Evolutionary conservation across 2,888 invertebrate genomes (phyloP), one percentile per base, ranked within the genome.

Genomic region (Conus canariensis): DNA sequence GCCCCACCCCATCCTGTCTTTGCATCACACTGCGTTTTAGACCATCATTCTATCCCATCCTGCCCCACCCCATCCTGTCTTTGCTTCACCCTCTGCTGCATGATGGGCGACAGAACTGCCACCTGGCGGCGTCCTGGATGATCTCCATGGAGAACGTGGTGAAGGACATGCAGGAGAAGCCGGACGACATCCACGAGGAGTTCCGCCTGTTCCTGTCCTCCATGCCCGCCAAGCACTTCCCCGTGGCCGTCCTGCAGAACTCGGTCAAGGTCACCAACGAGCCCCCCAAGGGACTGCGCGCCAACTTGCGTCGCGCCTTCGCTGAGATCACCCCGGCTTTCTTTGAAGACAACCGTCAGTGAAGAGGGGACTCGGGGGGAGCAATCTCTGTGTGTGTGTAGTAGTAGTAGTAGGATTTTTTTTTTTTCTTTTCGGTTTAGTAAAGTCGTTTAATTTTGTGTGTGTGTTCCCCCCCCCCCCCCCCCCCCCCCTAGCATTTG

Each of bases 261-360:
- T 95, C 95, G 91, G 96, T 96, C 92, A 96, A 96, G 94, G 96
- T 96, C 91, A 96, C 96, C 85, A 96, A 96, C 92, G 96, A 96
- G 93, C 96, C 96, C 8, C 96, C 96, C 0, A 96, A 96, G 92
- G 96, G 96, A n/a, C 92, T 96, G 25, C 93, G 96, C 82, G 95
- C 98, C 0, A 99, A 99, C 97, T 98, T 98, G 0, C 98, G 98
- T 95, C 97, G 98, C 45, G 97, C 97, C 0, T 98, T 99, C 94
- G 97, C 98, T 92, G 97, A 98, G 95, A 98, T 99, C 94, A 98
- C 98, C 0, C 97, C 97, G 0, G 98, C 97, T 88, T 98, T 98
- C 96, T 98, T 98, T 95, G 98, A 98, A 96, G 97, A 97, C 92
- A 97, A 98, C 95, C 97, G 98, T 98, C 96, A 96, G 96, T 94